Conservation (phyloP, 2,797 vertebrate species). For the Mycteria americana region DNA sequence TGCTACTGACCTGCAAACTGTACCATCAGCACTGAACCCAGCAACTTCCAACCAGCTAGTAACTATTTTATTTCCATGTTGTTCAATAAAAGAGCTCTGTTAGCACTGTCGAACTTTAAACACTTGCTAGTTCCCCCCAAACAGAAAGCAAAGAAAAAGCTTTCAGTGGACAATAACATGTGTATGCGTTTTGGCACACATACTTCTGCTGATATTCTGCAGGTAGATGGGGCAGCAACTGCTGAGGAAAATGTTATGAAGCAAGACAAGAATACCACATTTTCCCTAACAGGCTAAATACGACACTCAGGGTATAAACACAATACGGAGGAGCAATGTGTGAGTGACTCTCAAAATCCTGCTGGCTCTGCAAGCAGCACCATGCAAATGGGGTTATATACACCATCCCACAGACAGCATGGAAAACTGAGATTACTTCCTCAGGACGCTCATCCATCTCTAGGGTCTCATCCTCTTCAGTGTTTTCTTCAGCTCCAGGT, state of each 20-base stretch:
- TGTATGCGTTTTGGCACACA: not conserved
- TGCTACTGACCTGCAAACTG: not conserved
- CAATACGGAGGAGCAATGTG: not conserved
- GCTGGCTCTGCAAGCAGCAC: not conserved
- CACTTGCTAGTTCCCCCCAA: not conserved
- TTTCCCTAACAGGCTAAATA: not conserved
- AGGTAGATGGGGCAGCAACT: not conserved
- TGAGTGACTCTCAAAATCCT: not conserved
- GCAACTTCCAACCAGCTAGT: not conserved
- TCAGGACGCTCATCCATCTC: constrained; percentile 73
- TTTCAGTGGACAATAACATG: not conserved
- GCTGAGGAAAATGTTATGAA: not conserved
- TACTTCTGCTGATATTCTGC: not conserved
- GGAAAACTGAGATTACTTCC: constrained; percentile 68
- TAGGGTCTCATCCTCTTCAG: constrained; percentile 52
- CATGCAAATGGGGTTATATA: not conserved
- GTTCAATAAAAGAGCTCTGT: not conserved
- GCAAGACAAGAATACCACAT: not conserved
- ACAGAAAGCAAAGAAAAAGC: not conserved
- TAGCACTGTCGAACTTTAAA: not conserved
- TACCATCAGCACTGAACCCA: not conserved
- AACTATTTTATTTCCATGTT: not conserved
- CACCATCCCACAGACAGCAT: not conserved
- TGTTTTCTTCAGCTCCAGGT: constrained; percentile 39
- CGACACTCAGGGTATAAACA: not conserved